A percentile compares a stretch with the other conserved stretches of the same genome.
Conservation (phyloP, 2,797 vertebrate species). For the Sparidentex hasta region DNA sequence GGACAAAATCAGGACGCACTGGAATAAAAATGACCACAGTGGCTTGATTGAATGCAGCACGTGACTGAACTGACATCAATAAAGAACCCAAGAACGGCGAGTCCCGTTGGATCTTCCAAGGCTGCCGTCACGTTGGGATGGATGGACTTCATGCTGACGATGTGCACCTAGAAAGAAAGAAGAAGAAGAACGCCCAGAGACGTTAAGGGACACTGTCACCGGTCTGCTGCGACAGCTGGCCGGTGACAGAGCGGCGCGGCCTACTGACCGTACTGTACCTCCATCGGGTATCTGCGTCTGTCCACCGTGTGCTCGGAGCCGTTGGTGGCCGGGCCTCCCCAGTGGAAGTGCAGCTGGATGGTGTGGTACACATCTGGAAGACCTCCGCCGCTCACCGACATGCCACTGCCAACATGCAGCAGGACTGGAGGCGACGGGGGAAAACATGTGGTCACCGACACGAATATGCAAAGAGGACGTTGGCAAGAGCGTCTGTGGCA, state of each 20-base stretch:
- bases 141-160: conserved; percentile 88
- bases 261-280: conserved; percentile 85
- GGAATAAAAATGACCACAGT: neutral
- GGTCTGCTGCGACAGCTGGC: neutral
- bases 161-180: conserved; percentile 84
- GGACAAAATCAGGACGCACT: neutral
- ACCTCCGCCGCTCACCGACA: conserved; percentile 87
- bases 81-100: conserved; percentile 89
- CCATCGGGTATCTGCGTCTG: conserved; percentile 85
- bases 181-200: conserved; percentile 5
- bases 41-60: neutral
- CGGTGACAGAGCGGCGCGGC: conserved; percentile 33
- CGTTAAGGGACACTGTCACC: conserved; percentile 16
- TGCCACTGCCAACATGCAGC: conserved; percentile 82
- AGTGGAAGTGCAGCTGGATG: conserved; percentile 91
- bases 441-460: neutral
- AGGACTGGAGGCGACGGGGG: conserved; percentile 79
- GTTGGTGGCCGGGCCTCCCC: conserved; percentile 83
- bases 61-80: conserved; percentile 81
- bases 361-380: conserved; percentile 85
- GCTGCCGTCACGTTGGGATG: conserved; percentile 85
- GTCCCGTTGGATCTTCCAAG: conserved; percentile 83
- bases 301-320: conserved; percentile 91
- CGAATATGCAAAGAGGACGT: neutral
- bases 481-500: rapidly evolving